Conservation (phyloP, 2,113 vertebrate genomes). For the Tyto alba region DNA sequence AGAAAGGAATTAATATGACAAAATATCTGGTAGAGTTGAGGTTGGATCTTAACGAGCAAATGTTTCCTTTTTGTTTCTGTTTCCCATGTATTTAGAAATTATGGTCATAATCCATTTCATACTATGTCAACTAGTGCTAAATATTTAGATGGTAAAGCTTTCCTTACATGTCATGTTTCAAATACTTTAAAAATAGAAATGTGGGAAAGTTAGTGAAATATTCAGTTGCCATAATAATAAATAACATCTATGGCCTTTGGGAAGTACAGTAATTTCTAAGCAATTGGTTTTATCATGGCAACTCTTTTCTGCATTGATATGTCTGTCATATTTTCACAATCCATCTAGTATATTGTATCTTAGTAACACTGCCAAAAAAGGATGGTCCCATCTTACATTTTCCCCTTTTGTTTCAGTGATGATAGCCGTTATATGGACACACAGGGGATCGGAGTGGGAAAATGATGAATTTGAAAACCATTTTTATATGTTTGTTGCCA, state of each 20-base stretch:
- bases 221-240: not conserved
- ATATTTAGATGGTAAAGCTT: not conserved
- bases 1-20: not conserved
- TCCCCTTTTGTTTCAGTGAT: not conserved
- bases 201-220: not conserved
- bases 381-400: not conserved
- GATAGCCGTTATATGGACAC: not conserved
- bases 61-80: not conserved
- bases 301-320: not conserved
- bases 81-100: not conserved
- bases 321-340: not conserved
- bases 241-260: not conserved
- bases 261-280: not conserved
- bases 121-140: not conserved
- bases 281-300: not conserved
- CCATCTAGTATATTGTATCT: not conserved
- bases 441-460: not conserved
- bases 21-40: not conserved
- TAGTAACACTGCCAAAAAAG: not conserved
- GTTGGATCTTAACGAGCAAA: not conserved
- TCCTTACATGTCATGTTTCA: not conserved
- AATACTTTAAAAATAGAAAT: not conserved
- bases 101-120: not conserved
- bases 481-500: not conserved
- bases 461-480: not conserved